Evolutionary conservation across 2,797 vertebrate genomes (phyloP), one percentile per base, ranked within the genome.

Genomic region (Falco novaeseelandiae): DNA sequence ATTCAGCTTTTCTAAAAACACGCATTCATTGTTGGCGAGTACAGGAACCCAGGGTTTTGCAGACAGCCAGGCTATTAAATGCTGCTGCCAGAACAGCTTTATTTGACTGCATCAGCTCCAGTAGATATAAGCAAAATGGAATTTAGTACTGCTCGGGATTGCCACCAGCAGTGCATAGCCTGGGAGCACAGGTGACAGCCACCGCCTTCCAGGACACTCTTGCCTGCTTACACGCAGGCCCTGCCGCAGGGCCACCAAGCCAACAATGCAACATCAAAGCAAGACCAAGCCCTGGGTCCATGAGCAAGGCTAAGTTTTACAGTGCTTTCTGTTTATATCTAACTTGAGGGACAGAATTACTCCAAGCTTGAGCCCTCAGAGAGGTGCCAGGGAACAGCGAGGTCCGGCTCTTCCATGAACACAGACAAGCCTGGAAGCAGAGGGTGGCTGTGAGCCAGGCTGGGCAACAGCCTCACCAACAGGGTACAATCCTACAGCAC

Each of bases 21-120:
- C 79, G 77, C 87, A 88, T 90, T 90, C 89, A 23, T 52, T 94
- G 91, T 87, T 96, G 91, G 93, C 11, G 10, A 97, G 78, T 57
- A 85, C 78, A 87, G 80, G 92, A 95, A 63, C 13, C 67, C 7
- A 0, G 49, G 79, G 67, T 42, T 97, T 89, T 48, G 63, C 62
- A 97, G 76, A 93, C 32, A 81, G 94, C 79, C 57, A 87, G 90
- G 95, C 97, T 94, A 96, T 98, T 97, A 98, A 97, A 95, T 65
- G 76, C 89, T 83, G 94, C 94, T 97, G 95, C 97, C 97, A 97
- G 89, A 96, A 96, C 67, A 88, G 90, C 89, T 97, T 96, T 97
- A 94, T 96, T 96, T 96, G 97, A 93, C 96, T 96, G 73, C 83
- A 93, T 80, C 52, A 20, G 92, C 89, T 94, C 92, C 90, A 74